Base-by-base conservation (phyloP, 2,797 vertebrate species). In the Pygocentrus nattereri region DNA sequence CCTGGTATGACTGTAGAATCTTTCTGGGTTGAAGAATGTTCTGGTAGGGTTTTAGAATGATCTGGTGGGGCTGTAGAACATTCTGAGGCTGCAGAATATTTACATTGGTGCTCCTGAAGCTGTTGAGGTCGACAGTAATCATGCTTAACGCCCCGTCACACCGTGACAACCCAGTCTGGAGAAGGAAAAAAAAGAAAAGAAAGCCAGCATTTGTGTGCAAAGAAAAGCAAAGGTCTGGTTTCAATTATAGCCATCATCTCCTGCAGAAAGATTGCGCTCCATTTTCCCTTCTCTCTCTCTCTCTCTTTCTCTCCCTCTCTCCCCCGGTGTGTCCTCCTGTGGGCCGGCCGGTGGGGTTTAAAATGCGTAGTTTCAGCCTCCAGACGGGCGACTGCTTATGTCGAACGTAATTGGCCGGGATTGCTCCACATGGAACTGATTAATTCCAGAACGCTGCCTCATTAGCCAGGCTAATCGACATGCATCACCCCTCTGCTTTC, bases 401-500 rank as follows among this genome's bases (percentile, higher is more conserved):
- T 91, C 90, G 74, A 78, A 82, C 88, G 84, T 93, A 93, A 94
- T 90, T 92, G 91, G 88, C 90, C 85, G 81, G 87, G 92, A 93
- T 93, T 91, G 88, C 88, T 90, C 92, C 94, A 92, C 91, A 93
- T 93, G 94, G 92, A 92, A 87, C 85, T 92, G 89, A 94, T 95
- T 95, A 91, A 94, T 94, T 92, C 91, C 92, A 93, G 94, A 93
- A 90, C 89, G 89, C 91, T 90, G 88, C 91, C 92, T 95, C 92
- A 94, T 95, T 95, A 95, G 90, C 82, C 1, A 86, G 90, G 88
- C 90, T 94, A 95, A 95, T 94, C 88, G 89, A 92, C 92, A 87
- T 78, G 64, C 67, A 67, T 81, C 75, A 54, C 70, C 21, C 34
- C 64, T 31, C 34, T 49, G 47, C 11, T 64, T 56, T 69, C 47